A percentile compares a stretch with the other conserved stretches of the same genome.
Conservation (phyloP, 1,140 invertebrate genomes). For the Diachasma alloeum region DNA sequence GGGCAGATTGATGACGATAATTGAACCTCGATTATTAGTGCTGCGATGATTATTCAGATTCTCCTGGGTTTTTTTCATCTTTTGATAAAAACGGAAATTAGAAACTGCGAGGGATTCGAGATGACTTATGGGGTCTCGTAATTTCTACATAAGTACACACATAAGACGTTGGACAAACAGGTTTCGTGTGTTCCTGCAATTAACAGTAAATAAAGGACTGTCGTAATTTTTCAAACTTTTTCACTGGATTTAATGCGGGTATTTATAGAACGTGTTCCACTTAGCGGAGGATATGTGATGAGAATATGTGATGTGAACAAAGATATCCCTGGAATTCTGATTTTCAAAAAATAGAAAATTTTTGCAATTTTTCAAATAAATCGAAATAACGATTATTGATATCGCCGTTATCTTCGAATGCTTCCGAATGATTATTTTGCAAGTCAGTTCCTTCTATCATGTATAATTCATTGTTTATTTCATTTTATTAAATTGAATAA, state of each 20-base stretch:
- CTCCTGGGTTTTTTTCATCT: background rate
- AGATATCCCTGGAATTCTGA: no score
- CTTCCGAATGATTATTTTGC: no score
- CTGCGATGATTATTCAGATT: background rate
- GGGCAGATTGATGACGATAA: background rate
- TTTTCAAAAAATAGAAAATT: no score
- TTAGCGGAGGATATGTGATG: background rate
- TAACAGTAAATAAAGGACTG: background rate
- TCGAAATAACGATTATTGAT: no score
- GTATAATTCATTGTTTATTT: no score
- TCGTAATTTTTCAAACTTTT: background rate
- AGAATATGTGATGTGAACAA: background rate
- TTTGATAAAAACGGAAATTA: background rate
- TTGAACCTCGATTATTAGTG: background rate
- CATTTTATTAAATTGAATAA: no score
- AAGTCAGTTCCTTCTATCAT: no score
- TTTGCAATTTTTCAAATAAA: background rate
- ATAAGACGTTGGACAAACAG: background rate
- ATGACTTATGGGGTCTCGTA: background rate
- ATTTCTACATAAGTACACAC: conserved; percentile 5
- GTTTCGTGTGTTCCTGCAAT: background rate
- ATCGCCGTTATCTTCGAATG: no score
- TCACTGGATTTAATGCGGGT: background rate
- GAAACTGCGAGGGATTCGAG: background rate
- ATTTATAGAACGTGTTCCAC: background rate